Evolutionary conservation across 2,888 invertebrate species (phyloP), one percentile per base, ranked within the genome.

Genomic region (Himalopsyche tibetana): DNA sequence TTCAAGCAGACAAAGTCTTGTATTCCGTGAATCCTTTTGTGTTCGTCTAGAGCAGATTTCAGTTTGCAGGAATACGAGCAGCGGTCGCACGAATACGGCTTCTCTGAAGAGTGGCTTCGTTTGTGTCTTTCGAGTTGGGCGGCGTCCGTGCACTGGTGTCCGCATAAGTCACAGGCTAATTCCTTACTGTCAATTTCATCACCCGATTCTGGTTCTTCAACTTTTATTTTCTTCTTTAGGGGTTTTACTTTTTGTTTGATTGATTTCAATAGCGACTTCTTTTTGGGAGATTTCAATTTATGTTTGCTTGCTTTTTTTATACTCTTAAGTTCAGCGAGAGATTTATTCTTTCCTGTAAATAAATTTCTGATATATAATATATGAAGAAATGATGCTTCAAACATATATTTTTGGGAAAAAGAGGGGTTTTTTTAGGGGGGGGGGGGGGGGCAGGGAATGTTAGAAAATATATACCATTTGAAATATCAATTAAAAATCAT

Each of bases 11-110:
- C 74, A 38, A 74, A 74, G 74, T 74, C 74, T 74, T 74, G 74
- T 11, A 74, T 74, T 74, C 74, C 74, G 74, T 74, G 74, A 74
- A 74, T 74, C 36, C 38, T 74, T 15, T 74, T 74, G 74, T 74
- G 74, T 74, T 74, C 74, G 36, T 74, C 74, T 36, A 74, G 36
- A 5, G 74, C 74, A 2, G 74, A 74, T 74, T 74, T 74, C 36
- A 36, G 74, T 38, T 74, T 74, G 74, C 74, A 36, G 15, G 74
- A 74, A 36, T 74, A 74, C 38, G 74, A 74, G 74, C 74, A 74
- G 36, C 36, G 74, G 74, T 74, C 74, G 12, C 74, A 74, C 36
- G 74, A 74, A 36, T 74, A 74, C 19, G 74, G 74, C 36, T 74
- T 74, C 74, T 74, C 74, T 2, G 74, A 74, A 28, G 36, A 74